Evolutionary conservation across 2,113 vertebrate genomes (phyloP), one percentile per base, ranked within the genome.

Genomic region (Smithornis capensis): DNA sequence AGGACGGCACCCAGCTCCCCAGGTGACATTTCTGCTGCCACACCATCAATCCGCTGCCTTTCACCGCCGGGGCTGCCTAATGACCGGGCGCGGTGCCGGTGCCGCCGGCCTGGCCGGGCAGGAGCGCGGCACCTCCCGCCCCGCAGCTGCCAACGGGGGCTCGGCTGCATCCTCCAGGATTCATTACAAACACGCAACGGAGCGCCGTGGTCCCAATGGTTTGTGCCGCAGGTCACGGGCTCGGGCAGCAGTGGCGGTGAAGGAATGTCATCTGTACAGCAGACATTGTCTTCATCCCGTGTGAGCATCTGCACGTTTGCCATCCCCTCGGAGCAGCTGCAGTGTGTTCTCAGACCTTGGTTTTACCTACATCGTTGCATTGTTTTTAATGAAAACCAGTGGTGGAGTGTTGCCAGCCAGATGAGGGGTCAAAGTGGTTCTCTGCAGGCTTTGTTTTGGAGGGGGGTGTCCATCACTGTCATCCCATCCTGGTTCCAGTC

Each of bases 1-100:
- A 98, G 99, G 99, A 98, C 97, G 98, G 97, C 98, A 98, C 96
- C 98, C 98, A 97, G 98, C 97, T 98, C 98, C 98, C 98, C 98
- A 98, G 98, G 97, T 98, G 96, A 97, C 96, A 97, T 96, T 98
- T 97, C 95, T 96, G 91, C 97, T 97, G 98, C 98, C 98, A 96
- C 83, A 29, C 98, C 98, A 99, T 99, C 99, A 99, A 98, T 99
- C 98, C 95, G 42, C 76, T 80, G 97, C 98, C 95, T 98, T 96
- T 97, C 97, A 94, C 96, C 52, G 95, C 95, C 97, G 45, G 16
- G 95, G 82, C 97, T 97, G 96, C 96, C 96, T 98, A 95, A 98
- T 98, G 94, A 83, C 98, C 31, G 60, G 96, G 94, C 38, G 17
- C 92, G 19, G 74, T 22, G 83, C 92, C 27, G 69, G 82, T 79